Conservation (phyloP, 1,140 invertebrate species). For the Diorhabda elongata region DNA sequence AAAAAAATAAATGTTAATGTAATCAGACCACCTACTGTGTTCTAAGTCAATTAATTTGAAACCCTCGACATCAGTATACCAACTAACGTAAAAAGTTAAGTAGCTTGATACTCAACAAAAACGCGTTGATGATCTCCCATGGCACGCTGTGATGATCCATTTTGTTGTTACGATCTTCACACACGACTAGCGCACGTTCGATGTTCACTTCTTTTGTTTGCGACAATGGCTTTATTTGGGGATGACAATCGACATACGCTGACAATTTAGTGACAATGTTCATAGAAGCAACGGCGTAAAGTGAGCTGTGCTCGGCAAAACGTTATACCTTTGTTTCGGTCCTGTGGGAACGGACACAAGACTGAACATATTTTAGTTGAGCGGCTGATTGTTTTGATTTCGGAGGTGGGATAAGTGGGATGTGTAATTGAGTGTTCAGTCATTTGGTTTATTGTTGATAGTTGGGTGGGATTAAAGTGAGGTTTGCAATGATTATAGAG, state of each 20-base stretch:
- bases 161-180: conserved; percentile 11
- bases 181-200: conserved; percentile 29
- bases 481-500: background rate
- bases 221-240: conserved; percentile 41
- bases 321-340: conserved; percentile 34
- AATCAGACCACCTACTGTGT: too few species aligned
- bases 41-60: background rate
- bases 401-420: conserved; percentile 33
- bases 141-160: conserved; percentile 10
- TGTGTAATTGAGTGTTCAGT: conserved; percentile 33
- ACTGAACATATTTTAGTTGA: conserved; percentile 7
- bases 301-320: conserved; percentile 21
- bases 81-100: conserved; percentile 12
- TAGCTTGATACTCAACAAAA: conserved; percentile 14
- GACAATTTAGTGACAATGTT: conserved; percentile 35
- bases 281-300: conserved; percentile 25
- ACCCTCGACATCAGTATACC: background rate
- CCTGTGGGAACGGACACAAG: conserved; percentile 33
- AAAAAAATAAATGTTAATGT: too few species aligned
- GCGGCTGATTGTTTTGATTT: conserved; percentile 34
- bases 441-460: conserved; percentile 17
- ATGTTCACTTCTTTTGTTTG: conserved; percentile 41
- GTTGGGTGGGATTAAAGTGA: conserved; percentile 3
- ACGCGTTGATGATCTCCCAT: conserved; percentile 11
- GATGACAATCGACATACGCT: conserved; percentile 43